Percentiles rank a stretch among this genome's conserved stretches.
phyloP scores from a whole-genome alignment of 64 coral and sea anemone species.

The Cladopsammia gracilis region DNA sequence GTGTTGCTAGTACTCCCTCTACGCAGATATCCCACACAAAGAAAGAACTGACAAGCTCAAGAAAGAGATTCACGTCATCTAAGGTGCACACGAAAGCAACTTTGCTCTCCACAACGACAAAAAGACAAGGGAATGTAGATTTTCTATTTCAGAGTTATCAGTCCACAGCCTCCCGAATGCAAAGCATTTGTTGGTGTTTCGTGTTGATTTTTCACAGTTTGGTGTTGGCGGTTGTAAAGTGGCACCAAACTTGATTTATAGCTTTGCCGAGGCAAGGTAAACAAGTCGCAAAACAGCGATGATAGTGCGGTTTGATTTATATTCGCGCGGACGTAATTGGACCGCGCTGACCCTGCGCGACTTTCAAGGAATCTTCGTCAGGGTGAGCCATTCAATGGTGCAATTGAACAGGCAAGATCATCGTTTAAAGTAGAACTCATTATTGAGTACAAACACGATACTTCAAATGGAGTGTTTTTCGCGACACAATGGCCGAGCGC shows the following conservation, averaged over 20 bases:
- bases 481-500: conserved; percentile 9
- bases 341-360: background rate
- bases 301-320: conserved; percentile 50
- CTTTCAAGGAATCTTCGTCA: background rate
- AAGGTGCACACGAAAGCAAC: background rate
- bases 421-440: conserved; percentile 30
- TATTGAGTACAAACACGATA: conserved; percentile 9
- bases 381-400: background rate
- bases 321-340: conserved; percentile 5
- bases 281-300: conserved; percentile 50
- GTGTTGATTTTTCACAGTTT: conserved; percentile 67
- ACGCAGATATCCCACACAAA: background rate
- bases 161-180: conserved; percentile 1
- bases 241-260: conserved; percentile 76
- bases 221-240: conserved; percentile 48
- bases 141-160: conserved; percentile 10
- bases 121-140: background rate
- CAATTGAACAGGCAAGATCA: background rate
- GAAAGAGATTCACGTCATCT: background rate
- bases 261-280: conserved; percentile 68
- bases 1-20: background rate
- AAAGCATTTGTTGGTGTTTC: conserved; percentile 36
- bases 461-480: conserved; percentile 43
- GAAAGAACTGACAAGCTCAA: background rate
- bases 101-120: background rate